Evolutionary conservation across 2,113 vertebrate species (phyloP).

Genomic region (Spea multiplicata): DNA sequence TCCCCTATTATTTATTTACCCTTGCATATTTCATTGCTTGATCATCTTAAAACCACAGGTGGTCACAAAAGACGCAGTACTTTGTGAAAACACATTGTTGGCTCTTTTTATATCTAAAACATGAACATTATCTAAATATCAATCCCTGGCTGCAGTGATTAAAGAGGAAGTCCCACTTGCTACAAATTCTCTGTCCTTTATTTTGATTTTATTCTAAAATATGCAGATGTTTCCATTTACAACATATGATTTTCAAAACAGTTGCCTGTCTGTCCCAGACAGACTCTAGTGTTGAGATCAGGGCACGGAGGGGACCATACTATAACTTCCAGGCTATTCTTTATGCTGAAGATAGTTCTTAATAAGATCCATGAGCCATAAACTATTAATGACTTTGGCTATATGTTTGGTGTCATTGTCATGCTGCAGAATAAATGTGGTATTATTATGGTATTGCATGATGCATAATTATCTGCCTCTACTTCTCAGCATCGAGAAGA

Average conservation of each 20-base stretch:
- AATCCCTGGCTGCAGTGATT: slow-evolving; percentile 38
- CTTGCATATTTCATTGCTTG: slow-evolving; percentile 48
- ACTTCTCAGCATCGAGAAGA: too few relatives aligned
- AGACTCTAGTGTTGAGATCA: too few relatives aligned
- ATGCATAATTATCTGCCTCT: too few relatives aligned
- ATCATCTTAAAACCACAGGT: slow-evolving; percentile 46
- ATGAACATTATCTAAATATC: slow-evolving; percentile 46
- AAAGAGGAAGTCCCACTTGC: background rate
- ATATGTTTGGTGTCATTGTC: too few relatives aligned
- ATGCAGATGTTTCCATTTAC: slow-evolving; percentile 12
- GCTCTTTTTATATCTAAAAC: slow-evolving; percentile 28
- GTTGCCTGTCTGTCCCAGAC: background rate
- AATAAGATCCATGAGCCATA: too few relatives aligned
- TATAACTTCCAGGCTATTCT: too few relatives aligned
- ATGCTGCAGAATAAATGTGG: too few relatives aligned
- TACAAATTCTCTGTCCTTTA: slow-evolving; percentile 19
- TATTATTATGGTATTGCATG: too few relatives aligned
- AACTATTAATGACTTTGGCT: too few relatives aligned
- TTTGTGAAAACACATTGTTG: slow-evolving; percentile 36
- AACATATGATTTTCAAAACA: slow-evolving; percentile 3
- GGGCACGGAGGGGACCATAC: too few relatives aligned
- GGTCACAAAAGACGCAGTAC: slow-evolving; percentile 40
- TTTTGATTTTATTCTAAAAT: background rate
- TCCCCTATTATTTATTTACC: slow-evolving; percentile 47
- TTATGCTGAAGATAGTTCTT: too few relatives aligned